Evolutionary conservation across 2,888 invertebrate species (phyloP).

Genomic region (Branchellion lobata): DNA sequence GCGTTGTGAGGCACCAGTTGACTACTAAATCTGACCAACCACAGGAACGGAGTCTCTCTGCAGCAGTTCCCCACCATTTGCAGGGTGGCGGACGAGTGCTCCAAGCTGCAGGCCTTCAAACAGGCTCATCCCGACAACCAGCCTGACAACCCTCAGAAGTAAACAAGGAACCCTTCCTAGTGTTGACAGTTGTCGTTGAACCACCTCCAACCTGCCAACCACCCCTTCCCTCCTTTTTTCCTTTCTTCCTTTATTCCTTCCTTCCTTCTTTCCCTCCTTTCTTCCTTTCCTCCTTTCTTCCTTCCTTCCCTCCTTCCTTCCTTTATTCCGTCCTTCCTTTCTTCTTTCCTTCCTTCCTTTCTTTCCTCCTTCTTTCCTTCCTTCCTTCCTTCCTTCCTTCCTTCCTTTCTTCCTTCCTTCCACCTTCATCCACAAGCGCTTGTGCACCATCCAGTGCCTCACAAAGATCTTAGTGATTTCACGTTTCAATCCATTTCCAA

Average conservation of each 20-base stretch:
- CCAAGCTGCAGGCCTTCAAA: slow-evolving; percentile 84
- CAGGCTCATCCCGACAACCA: slow-evolving; percentile 87
- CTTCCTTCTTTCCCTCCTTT: not conserved
- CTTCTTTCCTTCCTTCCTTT: not conserved
- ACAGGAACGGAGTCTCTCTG: slow-evolving; percentile 86
- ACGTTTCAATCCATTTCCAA: no score
- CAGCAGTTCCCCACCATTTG: slow-evolving; percentile 84
- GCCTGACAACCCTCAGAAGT: slow-evolving; percentile 80
- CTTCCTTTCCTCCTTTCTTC: not conserved
- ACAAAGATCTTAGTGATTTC: no score
- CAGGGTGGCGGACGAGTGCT: slow-evolving; percentile 80
- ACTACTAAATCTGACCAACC: slow-evolving; percentile 27
- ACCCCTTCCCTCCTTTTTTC: not conserved
- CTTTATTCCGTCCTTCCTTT: not conserved
- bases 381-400: not conserved
- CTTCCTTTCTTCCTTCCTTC: not conserved
- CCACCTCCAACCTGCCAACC: not conserved
- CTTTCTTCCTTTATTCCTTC: not conserved
- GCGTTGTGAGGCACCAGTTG: not conserved
- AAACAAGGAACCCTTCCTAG: no score
- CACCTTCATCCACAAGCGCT: not conserved
- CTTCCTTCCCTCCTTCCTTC: not conserved
- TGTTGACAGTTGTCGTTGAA: no score
- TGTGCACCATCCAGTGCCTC: no score
- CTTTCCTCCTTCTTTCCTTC: not conserved